Percentiles rank a stretch among this genome's conserved stretches.
phyloP scores from a whole-genome alignment of 23 tunicate species.

The Aplidium turbinatum region DNA sequence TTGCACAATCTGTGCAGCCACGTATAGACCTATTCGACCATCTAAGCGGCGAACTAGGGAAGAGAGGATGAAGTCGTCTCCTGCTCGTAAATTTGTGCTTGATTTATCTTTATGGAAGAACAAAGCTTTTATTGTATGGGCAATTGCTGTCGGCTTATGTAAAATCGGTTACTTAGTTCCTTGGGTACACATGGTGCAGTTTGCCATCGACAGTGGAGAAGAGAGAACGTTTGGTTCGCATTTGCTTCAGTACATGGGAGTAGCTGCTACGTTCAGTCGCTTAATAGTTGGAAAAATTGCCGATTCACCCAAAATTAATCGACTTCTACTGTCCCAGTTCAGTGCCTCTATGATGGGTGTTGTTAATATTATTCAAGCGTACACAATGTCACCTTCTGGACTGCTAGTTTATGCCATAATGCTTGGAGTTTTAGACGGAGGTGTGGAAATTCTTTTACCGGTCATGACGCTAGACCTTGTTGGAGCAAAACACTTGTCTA shows the following conservation, averaged over 20 bases:
- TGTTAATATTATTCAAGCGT: conserved; percentile 55
- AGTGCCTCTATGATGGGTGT: conserved; percentile 71
- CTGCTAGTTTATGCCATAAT: conserved; percentile 40
- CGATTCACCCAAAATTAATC: conserved; percentile 68
- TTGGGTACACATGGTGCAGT: conserved; percentile 72
- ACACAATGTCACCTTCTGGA: conserved; percentile 3
- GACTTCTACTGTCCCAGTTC: conserved; percentile 55
- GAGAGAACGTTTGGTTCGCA: conserved; percentile 44
- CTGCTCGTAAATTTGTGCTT: conserved; percentile 61
- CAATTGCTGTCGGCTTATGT: conserved; percentile 64
- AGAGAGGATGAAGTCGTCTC: conserved; percentile 52
- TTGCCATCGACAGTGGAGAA: not conserved
- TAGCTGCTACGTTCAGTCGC: conserved; percentile 62
- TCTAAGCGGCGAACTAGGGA: conserved; percentile 3
- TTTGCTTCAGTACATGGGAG: conserved; percentile 70
- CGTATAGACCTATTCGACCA: conserved; percentile 53
- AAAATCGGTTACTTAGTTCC: conserved; percentile 92
- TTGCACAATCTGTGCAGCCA: conserved; percentile 46
- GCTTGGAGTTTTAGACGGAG: conserved; percentile 83
- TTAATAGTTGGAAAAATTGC: conserved; percentile 72
- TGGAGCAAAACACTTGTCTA: conserved; percentile 74
- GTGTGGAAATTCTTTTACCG: conserved; percentile 84
- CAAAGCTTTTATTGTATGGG: conserved; percentile 89
- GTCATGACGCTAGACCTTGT: conserved; percentile 93
- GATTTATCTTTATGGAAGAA: conserved; percentile 92